Evolutionary conservation across 2,113 vertebrate genomes (phyloP).

Genomic region (Tapirus terrestris): DNA sequence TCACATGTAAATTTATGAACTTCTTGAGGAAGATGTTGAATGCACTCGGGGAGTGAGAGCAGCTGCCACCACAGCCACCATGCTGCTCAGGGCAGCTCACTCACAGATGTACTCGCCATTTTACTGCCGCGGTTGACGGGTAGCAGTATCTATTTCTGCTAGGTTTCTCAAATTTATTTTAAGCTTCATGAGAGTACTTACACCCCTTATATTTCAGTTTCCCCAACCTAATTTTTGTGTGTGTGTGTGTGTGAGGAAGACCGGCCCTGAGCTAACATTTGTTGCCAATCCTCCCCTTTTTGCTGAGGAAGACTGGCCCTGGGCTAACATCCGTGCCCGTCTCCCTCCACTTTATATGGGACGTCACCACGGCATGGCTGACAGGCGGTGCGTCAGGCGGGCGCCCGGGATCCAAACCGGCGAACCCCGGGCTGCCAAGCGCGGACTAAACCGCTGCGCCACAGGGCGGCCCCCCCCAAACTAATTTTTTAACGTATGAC

Average conservation of each 20-base stretch:
- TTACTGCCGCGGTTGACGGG: background rate
- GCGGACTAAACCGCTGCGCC: no score
- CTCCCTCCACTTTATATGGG: no score
- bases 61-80: accelerated
- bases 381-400: no score
- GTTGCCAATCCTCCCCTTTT: no score
- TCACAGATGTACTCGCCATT: accelerated
- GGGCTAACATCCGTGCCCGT: no score
- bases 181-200: background rate
- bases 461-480: background rate
- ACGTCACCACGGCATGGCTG: no score
- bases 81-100: accelerated
- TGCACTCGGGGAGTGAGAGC: background rate
- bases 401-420: no score
- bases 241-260: background rate
- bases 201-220: background rate
- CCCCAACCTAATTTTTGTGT: background rate
- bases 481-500: background rate
- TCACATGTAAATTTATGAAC: background rate
- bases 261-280: no score
- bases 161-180: conserved; percentile 18
- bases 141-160: background rate
- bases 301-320: no score
- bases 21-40: background rate
- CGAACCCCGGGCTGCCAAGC: no score